Evolutionary conservation across 2,888 invertebrate genomes (phyloP), one percentile per base, ranked within the genome.

Genomic region (Acleris sparsana): DNA sequence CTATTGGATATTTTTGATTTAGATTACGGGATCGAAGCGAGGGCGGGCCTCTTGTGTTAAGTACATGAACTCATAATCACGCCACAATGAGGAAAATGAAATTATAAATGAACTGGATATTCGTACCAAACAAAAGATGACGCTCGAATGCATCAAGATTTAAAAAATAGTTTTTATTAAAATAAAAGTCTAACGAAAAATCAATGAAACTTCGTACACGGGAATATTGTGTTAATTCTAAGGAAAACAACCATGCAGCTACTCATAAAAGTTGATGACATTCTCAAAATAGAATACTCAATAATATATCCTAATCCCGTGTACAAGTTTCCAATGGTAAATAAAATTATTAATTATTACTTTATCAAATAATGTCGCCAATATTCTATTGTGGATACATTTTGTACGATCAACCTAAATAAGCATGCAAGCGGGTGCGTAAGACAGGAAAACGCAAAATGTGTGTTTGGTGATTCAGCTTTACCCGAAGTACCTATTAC

Each of bases 381-480:
- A 57, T 22, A 9, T 18, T n/a, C 25, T 46, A 11, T 20, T 49
- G 20, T 17, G 6, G 49, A 3, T 18, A 11, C 3, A n/a, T 44
- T 44, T 48, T 5, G 9, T 20, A 61, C 46, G 6, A 11, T 25
- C 55, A 17, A 33, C 55, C 53, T 53, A 46, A 33, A 48, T 46
- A 43, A 48, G 39, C 66, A 62, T 62, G 62, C 66, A 48, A 62
- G 66, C 66, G 52, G 25, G 29, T 53, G 63, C 44, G 43, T 53
- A 48, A 44, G 53, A 53, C 20, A 48, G 66, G 57, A 62, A 57
- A 53, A 46, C 60, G 66, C 46, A 29, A 33, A 20, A 49, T 9
- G 51, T 59, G 58, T 29, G 48, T 25, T 33, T 39, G 59, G 51
- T 51, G 61, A 55, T 57, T 46, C 53, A 59, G 62, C 67, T 2